Evolutionary conservation across 2,113 vertebrate genomes (phyloP), one percentile per base, ranked within the genome.

Genomic region (Indicator indicator): DNA sequence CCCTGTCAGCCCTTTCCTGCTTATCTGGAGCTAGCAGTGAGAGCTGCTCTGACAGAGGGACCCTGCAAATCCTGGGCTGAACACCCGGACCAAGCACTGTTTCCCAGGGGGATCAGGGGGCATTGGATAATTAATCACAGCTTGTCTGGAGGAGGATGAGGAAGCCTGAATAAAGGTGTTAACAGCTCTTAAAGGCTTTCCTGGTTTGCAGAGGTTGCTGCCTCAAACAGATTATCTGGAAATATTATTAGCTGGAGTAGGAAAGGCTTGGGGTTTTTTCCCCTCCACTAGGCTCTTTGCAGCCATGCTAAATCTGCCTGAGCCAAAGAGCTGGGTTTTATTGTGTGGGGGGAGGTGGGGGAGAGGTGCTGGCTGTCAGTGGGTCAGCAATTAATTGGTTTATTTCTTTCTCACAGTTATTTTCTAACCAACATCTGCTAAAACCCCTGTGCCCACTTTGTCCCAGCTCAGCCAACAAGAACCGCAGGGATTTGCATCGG

Each of bases 161-260:
- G 94, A 97, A 97, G 94, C 91, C 89, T 90, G 91, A 94, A 96
- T 92, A 91, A 97, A 97, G 94, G 96, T 96, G 96, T 97, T 97
- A 97, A 97, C 63, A 0, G 94, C 91, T 96, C 86, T 96, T 96
- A 97, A 95, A 95, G 93, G 94, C 95, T 97, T 97, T 96, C 94
- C 91, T 9, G 7, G 72, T 96, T 95, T 7, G 1, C 81, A 89
- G 58, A 96, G 93, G 69, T 91, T 93, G 85, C 90, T 94, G 85
- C 88, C 82, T 96, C 86, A 54, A 90, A 95, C 91, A 90, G 96
- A 96, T 97, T 97, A 97, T 95, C 96, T 96, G 94, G 90, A 96
- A 96, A 94, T 93, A 92, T 90, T 95, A 91, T 96, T 96, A 94
- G 75, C 86, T 89, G 69, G 28, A 93, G 89, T 92, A 73, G 76